A percentile compares a stretch with the other conserved stretches of the same genome.
Conservation (phyloP, 2,113 vertebrate genomes). For the Melozone crissalis region DNA sequence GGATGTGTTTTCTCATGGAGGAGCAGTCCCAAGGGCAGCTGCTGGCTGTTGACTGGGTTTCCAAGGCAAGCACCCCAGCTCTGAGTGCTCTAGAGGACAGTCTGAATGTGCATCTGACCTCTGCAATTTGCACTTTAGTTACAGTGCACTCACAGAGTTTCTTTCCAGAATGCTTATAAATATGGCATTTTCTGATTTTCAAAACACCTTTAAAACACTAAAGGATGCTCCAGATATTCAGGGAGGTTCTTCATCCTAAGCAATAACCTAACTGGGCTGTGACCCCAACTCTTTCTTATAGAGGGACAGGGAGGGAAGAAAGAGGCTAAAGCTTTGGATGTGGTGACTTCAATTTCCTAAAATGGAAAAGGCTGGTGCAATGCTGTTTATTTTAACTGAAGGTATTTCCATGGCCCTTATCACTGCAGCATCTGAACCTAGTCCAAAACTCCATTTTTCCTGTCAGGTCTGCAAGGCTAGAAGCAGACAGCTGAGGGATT, state of each 20-base stretch:
- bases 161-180: background rate
- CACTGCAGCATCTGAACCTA: conserved; percentile 17
- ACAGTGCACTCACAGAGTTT: background rate
- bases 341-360: background rate
- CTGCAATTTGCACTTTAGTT: background rate
- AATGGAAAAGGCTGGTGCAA: background rate
- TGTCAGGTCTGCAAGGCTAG: background rate
- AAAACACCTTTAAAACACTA: background rate
- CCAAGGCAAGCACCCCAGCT: background rate
- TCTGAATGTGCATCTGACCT: background rate
- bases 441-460: conserved; percentile 10
- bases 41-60: conserved; percentile 9
- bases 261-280: background rate
- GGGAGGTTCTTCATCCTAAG: background rate
- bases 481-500: background rate
- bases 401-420: conserved; percentile 32
- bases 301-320: background rate
- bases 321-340: background rate
- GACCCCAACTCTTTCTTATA: background rate
- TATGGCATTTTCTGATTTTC: background rate
- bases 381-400: conserved; percentile 35
- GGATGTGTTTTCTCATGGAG: background rate
- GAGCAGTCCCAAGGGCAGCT: background rate
- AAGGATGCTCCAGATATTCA: background rate
- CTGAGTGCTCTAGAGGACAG: background rate